Evolutionary conservation across 2,888 invertebrate genomes (phyloP).

Genomic region (Biston betularia): DNA sequence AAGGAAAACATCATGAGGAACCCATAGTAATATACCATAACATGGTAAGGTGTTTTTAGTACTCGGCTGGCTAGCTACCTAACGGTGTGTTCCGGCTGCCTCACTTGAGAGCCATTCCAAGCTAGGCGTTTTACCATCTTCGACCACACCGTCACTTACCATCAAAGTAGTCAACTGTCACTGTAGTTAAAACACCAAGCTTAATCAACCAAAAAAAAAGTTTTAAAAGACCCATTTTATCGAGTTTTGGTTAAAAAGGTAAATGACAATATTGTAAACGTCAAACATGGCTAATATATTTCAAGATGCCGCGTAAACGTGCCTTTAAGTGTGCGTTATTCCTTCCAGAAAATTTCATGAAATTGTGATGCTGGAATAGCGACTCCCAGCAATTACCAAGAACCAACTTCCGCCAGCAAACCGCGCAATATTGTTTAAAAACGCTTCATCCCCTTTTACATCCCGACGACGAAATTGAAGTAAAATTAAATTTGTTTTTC

Average conservation of each 20-base stretch:
- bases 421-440: conserved; percentile 50
- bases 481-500: conserved; percentile 56
- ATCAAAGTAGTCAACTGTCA: too few relatives aligned
- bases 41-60: too few relatives aligned
- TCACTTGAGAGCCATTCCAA: too few relatives aligned
- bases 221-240: too few relatives aligned
- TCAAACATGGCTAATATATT: conserved; percentile 4
- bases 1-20: too few relatives aligned
- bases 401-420: conserved; percentile 43
- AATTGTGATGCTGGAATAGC: not conserved
- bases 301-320: not conserved
- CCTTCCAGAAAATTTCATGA: not conserved
- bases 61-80: too few relatives aligned
- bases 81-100: too few relatives aligned
- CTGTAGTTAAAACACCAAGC: too few relatives aligned
- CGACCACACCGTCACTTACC: too few relatives aligned
- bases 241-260: not conserved
- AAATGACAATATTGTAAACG: not conserved
- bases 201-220: too few relatives aligned
- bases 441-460: conserved; percentile 49
- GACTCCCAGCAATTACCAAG: conserved; percentile 29
- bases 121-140: too few relatives aligned
- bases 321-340: not conserved
- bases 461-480: conserved; percentile 51
- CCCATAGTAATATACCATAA: too few relatives aligned